A percentile compares a stretch with the other conserved stretches of the same genome.
Conservation (phyloP, 2,888 invertebrate genomes). For the Meghimatium bilineatum region DNA sequence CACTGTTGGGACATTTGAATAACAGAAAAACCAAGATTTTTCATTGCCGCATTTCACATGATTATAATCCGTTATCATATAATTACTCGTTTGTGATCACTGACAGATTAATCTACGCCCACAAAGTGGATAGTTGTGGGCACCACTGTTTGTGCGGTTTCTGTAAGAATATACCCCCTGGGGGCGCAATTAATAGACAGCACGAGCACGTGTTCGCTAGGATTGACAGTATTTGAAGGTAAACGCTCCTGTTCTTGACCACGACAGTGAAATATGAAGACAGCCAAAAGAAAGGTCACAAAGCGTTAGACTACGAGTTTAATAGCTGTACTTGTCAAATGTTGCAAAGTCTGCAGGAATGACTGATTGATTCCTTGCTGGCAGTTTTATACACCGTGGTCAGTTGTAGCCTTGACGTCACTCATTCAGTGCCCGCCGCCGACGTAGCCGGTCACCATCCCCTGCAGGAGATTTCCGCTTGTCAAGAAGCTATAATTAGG, state of each 20-base stretch:
- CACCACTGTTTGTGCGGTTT: background rate
- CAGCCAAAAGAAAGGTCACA: background rate
- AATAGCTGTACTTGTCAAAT: background rate
- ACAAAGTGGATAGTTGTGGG: background rate
- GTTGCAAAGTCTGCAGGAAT: background rate
- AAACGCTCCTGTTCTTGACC: background rate
- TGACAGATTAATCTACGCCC: background rate
- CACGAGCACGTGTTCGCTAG: background rate
- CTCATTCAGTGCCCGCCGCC: background rate
- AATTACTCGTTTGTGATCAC: background rate
- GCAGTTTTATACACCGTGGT: conserved; percentile 7
- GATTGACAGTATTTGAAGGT: background rate
- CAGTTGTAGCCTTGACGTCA: conserved; percentile 15
- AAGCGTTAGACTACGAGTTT: background rate
- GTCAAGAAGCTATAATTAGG: conserved; percentile 14
- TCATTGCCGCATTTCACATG: background rate
- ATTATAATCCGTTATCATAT: background rate
- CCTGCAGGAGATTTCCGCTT: conserved; percentile 20
- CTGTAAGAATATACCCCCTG: background rate
- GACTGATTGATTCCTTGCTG: background rate
- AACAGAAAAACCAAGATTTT: background rate
- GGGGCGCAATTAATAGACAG: background rate
- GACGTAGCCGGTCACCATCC: background rate
- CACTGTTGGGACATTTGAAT: background rate
- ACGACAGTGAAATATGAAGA: background rate